These are phyloP conservation scores for Cerceris ruficornis DNA, from an alignment of 2,888 invertebrate species.

Conservation along the genomic window DNA sequence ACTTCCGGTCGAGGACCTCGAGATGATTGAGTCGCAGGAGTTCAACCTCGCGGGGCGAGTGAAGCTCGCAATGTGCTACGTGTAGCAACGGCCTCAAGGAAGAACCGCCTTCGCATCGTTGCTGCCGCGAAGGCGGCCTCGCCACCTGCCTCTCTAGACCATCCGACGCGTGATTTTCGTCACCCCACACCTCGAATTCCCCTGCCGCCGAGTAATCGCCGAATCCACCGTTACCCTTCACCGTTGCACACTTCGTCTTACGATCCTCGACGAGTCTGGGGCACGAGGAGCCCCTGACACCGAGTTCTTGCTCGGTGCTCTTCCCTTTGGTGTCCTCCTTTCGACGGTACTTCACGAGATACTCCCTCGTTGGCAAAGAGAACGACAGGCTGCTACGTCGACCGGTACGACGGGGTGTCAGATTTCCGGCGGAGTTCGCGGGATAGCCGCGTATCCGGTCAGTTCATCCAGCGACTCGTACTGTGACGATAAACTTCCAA, in stretches of 20 bases:
- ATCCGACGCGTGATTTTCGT: slow-evolving; percentile 75
- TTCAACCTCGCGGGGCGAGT: slow-evolving; percentile 79
- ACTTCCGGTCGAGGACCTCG: slow-evolving; percentile 77
- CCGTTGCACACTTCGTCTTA: slow-evolving; percentile 72
- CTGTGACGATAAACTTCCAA: no score
- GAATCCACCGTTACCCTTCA: slow-evolving; percentile 80
- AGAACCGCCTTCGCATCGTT: slow-evolving; percentile 78
- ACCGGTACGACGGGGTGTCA: slow-evolving; percentile 61
- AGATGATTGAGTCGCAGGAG: slow-evolving; percentile 78
- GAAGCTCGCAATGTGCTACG: slow-evolving; percentile 80
- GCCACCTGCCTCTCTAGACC: slow-evolving; percentile 73
- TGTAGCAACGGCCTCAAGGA: slow-evolving; percentile 78
- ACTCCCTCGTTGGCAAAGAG: slow-evolving; percentile 55
- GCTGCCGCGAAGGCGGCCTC: slow-evolving; percentile 70
- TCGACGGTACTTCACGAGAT: slow-evolving; percentile 62
- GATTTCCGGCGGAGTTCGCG: slow-evolving; percentile 55
- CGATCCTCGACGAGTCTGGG: slow-evolving; percentile 58
- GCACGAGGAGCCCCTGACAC: slow-evolving; percentile 53
- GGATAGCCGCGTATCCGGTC: slow-evolving; percentile 30
- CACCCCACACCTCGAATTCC: slow-evolving; percentile 81
- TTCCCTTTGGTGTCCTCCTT: slow-evolving; percentile 45
- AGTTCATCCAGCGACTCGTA: no score
- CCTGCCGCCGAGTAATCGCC: slow-evolving; percentile 81
- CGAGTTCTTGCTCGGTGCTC: slow-evolving; percentile 24
- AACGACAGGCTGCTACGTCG: slow-evolving; percentile 64